Base-by-base conservation (phyloP, 92 coral and sea anemone species). In the Porites evermanni region DNA sequence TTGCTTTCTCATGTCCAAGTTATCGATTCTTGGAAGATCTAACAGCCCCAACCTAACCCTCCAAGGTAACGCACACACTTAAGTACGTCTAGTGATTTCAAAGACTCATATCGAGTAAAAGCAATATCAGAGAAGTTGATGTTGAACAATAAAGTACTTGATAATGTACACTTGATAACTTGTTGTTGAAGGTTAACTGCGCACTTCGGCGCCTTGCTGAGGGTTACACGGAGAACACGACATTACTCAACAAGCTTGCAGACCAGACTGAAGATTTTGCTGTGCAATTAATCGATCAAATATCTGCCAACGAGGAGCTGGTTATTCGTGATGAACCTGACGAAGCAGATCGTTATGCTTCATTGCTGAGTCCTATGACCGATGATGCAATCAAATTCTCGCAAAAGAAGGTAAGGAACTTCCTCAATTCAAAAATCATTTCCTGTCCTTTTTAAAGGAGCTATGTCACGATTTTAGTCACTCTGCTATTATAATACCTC, bases 241-340 rank as follows among this genome's bases (percentile, higher is more conserved):
- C 18, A 53, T 17, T 50, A 21, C 72, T 78, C 14, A 78, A 32
- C 56, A 74, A 83, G 53, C 79, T 83, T 32, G 87, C 79, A 20
- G 87, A 71, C 60, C 20, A 72, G 71, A 58, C 74, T 17, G 87
- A 83, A 61, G 70, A 73, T 9, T 83, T 83, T 18, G 87, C 87
- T 29, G 79, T 54, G 16, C 50, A 71, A 23, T 69, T 83, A 26
- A 83, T 83, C 17, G 87, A 72, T 73, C 80, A 83, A 4, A 38
- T 38, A 38, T 38, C 47, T 12, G 71, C 61, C 18, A 50, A 60
- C 14, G 79, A 75, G 64, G 56, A 73, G 64, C 18, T 83, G 71
- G 87, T 52, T 29, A 54, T 83, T 6, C 21, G 18, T 0, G 87
- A 83, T 51, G 6, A 13, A 13, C 80, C 80, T 24, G 72, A 59